Evolutionary conservation across 2,797 vertebrate genomes (phyloP), one percentile per base, ranked within the genome.

Genomic region (Remorina albescens): DNA sequence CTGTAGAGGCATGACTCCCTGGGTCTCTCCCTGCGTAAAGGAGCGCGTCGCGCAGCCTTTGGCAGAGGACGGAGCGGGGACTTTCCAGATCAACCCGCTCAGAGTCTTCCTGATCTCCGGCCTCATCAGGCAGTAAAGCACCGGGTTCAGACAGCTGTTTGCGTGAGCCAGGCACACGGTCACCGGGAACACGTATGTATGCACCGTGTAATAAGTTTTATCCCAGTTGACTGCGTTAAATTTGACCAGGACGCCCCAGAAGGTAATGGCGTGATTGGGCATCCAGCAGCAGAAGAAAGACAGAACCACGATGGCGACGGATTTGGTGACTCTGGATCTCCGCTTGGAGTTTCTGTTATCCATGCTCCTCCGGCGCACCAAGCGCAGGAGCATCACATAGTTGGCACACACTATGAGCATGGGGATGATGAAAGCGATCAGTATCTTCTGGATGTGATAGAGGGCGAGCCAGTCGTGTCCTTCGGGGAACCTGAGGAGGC

Each of bases 161-260:
- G 93, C 86, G 63, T 96, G 95, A 15, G 95, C 95, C 41, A 96
- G 66, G 69, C 95, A 95, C 41, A 96, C 93, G 0, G 94, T 95
- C 26, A 95, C 83, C 0, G 95, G 95, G 79, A 95, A 95, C 39
- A 95, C 92, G 19, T 95, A 96, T 0, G 94, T 93, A 88, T 96
- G 95, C 42, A 95, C 89, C 83, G 82, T 86, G 79, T 95, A 96
- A 63, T 95, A 96, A 0, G 93, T 68, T 2, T 83, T 92, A 42
- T 95, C 94, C 95, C 95, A 95, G 75, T 93, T 79, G 21, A 88
- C 93, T 0, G 87, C 93, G 84, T 95, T 95, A 2, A 95, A 89
- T 78, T 96, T 96, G 18, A 96, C 95, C 74, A 96, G 65, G 7
- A 96, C 95, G 0, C 95, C 95, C 95, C 95, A 96, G 23, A 96